A percentile compares a stretch with the other conserved stretches of the same genome.
Conservation (phyloP, 2,888 invertebrate genomes). For the Chrysolina americana region DNA sequence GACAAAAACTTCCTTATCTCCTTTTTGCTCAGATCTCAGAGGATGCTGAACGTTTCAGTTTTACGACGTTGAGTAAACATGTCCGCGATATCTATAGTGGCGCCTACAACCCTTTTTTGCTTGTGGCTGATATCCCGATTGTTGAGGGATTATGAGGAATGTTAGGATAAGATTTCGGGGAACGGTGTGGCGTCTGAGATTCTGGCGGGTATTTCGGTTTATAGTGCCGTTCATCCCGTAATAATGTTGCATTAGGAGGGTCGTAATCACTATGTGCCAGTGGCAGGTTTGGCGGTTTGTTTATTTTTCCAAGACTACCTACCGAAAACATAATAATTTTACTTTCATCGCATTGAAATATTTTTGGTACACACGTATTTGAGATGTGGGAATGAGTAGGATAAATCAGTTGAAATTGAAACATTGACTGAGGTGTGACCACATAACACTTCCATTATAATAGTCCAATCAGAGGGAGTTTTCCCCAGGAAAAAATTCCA, state of each 20-base stretch:
- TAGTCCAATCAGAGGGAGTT: too few relatives aligned
- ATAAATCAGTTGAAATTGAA: too few relatives aligned
- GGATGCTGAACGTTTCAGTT: conserved; percentile 35
- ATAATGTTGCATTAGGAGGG: not conserved
- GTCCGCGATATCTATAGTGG: conserved; percentile 21
- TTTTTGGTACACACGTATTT: too few relatives aligned
- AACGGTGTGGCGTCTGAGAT: conserved; percentile 1
- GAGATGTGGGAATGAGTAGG: too few relatives aligned
- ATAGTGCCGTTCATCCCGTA: not conserved
- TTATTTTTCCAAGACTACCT: too few relatives aligned
- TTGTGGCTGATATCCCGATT: conserved; percentile 32
- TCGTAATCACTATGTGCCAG: too few relatives aligned
- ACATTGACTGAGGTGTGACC: too few relatives aligned
- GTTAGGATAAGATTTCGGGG: conserved; percentile 37
- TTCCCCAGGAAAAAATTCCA: too few relatives aligned
- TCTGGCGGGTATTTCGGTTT: not conserved
- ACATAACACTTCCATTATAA: too few relatives aligned
- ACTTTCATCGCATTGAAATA: too few relatives aligned
- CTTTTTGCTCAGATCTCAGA: conserved; percentile 32
- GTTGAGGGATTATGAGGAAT: conserved; percentile 38
- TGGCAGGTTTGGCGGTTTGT: too few relatives aligned
- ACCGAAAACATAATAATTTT: too few relatives aligned
- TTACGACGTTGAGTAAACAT: conserved; percentile 35
- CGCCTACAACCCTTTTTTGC: conserved; percentile 29
- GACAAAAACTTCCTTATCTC: conserved; percentile 39